Percentiles rank a stretch among this genome's conserved stretches.
Conservation (phyloP, 2,797 vertebrate species). For the Nyctibius grandis region DNA sequence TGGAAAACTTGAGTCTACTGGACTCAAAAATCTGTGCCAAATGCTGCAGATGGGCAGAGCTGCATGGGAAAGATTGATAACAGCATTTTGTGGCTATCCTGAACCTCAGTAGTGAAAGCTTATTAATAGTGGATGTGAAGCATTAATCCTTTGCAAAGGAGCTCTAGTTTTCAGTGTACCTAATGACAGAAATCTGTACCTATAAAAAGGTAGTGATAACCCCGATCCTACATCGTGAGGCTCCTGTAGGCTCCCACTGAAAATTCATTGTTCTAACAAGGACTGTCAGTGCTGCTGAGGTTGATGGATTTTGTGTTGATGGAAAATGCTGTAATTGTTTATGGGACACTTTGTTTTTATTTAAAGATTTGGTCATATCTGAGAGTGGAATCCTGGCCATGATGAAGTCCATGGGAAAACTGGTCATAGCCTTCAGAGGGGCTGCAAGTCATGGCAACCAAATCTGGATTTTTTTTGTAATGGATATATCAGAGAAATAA, state of each 20-base stretch:
- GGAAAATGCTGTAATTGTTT: not conserved
- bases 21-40: constrained; percentile 14
- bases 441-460: not conserved
- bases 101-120: not conserved
- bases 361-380: not conserved
- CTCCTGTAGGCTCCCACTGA: not conserved
- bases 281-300: not conserved
- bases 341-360: not conserved
- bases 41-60: not conserved
- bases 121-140: not conserved
- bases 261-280: not conserved
- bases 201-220: not conserved
- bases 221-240: not conserved
- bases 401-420: not conserved
- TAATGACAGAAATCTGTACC: not conserved
- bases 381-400: not conserved
- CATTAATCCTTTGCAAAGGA: not conserved
- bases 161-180: not conserved
- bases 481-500: not conserved
- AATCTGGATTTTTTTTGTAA: not conserved
- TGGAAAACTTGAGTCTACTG: not conserved
- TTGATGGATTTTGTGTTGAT: not conserved
- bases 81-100: not conserved
- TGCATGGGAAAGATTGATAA: not conserved
- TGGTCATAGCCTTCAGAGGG: not conserved